A percentile compares a stretch with the other conserved stretches of the same genome.
Conservation (phyloP, 2,888 invertebrate species). For the Aporophyla lueneburgensis region DNA sequence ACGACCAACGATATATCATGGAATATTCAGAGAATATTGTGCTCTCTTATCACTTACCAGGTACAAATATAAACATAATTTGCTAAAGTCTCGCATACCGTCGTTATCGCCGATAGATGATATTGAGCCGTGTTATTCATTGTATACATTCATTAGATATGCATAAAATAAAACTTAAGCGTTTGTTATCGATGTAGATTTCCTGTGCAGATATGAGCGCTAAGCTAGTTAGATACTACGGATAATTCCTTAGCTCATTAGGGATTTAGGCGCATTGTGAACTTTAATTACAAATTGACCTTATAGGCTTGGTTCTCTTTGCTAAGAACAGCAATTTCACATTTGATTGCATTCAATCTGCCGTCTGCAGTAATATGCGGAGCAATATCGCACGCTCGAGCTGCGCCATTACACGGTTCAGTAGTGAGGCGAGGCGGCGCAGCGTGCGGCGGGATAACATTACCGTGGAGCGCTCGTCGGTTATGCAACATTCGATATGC, state of each 20-base stretch:
- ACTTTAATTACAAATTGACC: constrained; percentile 17
- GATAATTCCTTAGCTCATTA: neutral
- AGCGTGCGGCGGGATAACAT: neutral
- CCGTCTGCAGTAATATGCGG: constrained; percentile 30
- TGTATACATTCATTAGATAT: constrained; percentile 15
- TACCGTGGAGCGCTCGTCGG: constrained; percentile 30
- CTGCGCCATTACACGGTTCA: constrained; percentile 59
- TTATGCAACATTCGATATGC: constrained; percentile 75
- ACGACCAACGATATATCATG: neutral
- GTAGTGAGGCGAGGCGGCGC: neutral
- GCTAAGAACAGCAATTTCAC: constrained; percentile 60
- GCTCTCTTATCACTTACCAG: constrained; percentile 29
- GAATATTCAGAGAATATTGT: neutral
- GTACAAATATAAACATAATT: constrained; percentile 21
- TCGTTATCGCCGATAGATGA: constrained; percentile 49
- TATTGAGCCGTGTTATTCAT: constrained; percentile 27
- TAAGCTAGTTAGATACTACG: neutral
- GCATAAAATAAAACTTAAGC: neutral
- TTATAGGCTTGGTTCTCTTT: constrained; percentile 12
- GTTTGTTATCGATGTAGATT: constrained; percentile 23
- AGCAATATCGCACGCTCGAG: constrained; percentile 57
- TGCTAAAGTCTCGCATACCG: constrained; percentile 26
- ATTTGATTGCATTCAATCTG: constrained; percentile 64
- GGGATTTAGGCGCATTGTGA: neutral
- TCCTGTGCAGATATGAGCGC: constrained; percentile 5